Evolutionary conservation across 2,888 invertebrate genomes (phyloP).

Genomic region (Torymus tubicola): DNA sequence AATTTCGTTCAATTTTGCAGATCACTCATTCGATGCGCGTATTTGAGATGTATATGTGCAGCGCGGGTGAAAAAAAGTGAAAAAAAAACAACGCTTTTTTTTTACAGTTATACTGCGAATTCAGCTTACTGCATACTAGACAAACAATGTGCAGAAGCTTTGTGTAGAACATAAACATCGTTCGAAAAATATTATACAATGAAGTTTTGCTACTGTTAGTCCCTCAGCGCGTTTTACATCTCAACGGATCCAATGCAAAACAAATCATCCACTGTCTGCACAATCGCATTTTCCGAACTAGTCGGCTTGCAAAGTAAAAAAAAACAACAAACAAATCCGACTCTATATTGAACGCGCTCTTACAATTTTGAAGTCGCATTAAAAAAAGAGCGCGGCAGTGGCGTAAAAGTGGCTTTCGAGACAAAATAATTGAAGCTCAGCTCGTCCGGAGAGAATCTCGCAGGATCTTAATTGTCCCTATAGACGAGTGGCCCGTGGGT

Average conservation of each 20-base stretch:
- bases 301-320: too few relatives aligned
- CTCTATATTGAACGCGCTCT: too few relatives aligned
- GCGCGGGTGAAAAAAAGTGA: neutral
- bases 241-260: too few relatives aligned
- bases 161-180: neutral
- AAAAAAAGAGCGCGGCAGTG: too few relatives aligned
- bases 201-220: neutral
- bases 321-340: too few relatives aligned
- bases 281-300: too few relatives aligned
- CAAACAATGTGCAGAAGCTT: too few relatives aligned
- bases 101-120: neutral
- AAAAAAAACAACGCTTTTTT: neutral
- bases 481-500: too few relatives aligned
- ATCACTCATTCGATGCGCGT: slow-evolving; percentile 6
- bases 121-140: neutral
- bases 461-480: slow-evolving; percentile 2
- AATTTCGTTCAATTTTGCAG: slow-evolving; percentile 4
- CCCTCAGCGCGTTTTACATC: too few relatives aligned
- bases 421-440: neutral
- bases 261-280: too few relatives aligned
- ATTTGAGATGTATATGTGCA: neutral
- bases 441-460: neutral
- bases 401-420: too few relatives aligned
- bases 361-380: too few relatives aligned
- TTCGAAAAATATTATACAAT: neutral